phyloP scores from a whole-genome alignment of 2,888 invertebrate species.

The Phaedon cochleariae region DNA sequence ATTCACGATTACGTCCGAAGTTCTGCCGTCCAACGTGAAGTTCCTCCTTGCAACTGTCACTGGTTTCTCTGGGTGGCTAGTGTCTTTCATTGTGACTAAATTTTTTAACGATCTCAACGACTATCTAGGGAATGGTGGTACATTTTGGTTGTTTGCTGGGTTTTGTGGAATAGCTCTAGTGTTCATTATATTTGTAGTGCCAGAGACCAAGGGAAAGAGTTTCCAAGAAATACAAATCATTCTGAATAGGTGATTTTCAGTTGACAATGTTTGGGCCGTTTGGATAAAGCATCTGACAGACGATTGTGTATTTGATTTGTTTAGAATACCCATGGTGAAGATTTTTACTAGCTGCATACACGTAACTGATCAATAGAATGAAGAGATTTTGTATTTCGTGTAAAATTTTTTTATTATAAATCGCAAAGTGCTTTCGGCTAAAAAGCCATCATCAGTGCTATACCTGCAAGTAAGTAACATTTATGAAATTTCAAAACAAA shows the following conservation, averaged over 20 bases:
- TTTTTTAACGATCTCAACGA: slow-evolving; percentile 70
- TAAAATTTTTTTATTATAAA: no score
- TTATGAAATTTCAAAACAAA: no score
- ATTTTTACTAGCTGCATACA: no score
- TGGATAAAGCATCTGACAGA: no score
- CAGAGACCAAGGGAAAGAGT: slow-evolving; percentile 86
- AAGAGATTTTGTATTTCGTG: no score
- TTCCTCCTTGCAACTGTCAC: slow-evolving; percentile 69
- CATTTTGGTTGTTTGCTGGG: slow-evolving; percentile 76
- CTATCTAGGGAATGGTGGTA: slow-evolving; percentile 69
- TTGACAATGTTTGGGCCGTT: background rate
- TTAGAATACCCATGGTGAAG: no score
- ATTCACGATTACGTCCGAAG: slow-evolving; percentile 74
- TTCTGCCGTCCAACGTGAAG: slow-evolving; percentile 73
- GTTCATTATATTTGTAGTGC: slow-evolving; percentile 46
- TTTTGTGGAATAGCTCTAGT: slow-evolving; percentile 40
- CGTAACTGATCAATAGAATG: no score
- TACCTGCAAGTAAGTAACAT: no score
- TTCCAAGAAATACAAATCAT: slow-evolving; percentile 80
- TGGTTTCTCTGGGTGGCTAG: slow-evolving; percentile 77
- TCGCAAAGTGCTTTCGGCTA: no score
- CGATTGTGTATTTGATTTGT: no score
- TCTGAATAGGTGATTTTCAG: slow-evolving; percentile 34
- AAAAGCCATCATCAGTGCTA: no score
- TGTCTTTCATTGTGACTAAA: slow-evolving; percentile 80